Base-by-base conservation (phyloP, 1,140 invertebrate species). In the Carcinoscorpius rotundicauda region DNA sequence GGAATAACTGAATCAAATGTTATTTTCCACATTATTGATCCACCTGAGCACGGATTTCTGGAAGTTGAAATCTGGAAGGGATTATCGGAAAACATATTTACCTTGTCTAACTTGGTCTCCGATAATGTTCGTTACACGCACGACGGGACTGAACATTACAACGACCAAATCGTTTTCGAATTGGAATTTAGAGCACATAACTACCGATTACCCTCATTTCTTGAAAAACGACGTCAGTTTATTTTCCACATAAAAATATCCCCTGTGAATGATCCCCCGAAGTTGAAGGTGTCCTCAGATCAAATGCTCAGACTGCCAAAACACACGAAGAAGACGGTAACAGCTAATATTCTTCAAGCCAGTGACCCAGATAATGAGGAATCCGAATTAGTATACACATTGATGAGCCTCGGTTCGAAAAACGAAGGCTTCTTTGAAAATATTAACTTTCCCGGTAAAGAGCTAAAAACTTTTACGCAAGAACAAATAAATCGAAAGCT, bases 221-320 rank as follows among this genome's bases (percentile, higher is more conserved):
- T 93, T 60, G 86, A 91, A 76, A 88, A 75, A 67, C 67, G 67
- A 71, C 89, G 91, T 76, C 83, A 85, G 6, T 94, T 96, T 78
- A 84, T 87, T 11, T 78, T 97, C 50, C 86, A 88, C 71, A 86
- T 93, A 57, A 87, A 88, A 73, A 83, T 97, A 4, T 86, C 86
- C 4, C 84, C 91, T 5, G 84, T 89, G 48, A 95, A 96, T 78
- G 93, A 97, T 80, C 85, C 90, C 8, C 93, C 93, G 0, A 81
- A 85, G 59, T 79, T 97, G 6, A 84, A 84, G 73, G 81, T 92
- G 68, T 78, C 85, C 4, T 77, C 85, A 3, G 83, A 85, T 49
- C 85, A 85, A 76, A 84, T 88, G 51, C 79, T 94, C 4, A 80
- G 87, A 57, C 79, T 93, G 6, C 69, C 66, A 10, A 75, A 85